These are phyloP conservation scores for Tholera decimalis DNA, from an alignment of 2,888 invertebrate genomes.

Conservation along the genomic window DNA sequence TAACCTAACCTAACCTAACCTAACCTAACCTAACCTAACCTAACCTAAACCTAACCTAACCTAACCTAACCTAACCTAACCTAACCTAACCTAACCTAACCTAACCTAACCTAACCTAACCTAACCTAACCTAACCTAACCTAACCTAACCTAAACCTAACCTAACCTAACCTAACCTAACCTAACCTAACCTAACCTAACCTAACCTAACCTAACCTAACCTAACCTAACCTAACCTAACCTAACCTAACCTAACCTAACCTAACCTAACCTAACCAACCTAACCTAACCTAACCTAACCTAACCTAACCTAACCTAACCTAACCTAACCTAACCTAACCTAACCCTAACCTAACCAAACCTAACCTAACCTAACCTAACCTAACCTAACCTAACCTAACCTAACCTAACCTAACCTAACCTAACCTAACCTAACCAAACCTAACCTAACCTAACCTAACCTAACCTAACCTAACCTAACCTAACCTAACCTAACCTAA, in stretches of 20 bases:
- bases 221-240: slow-evolving; percentile 61
- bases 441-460: slow-evolving; percentile 57
- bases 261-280: slow-evolving; percentile 36
- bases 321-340: slow-evolving; percentile 43
- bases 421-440: slow-evolving; percentile 59
- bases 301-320: slow-evolving; percentile 53
- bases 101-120: slow-evolving; percentile 55
- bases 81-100: slow-evolving; percentile 32
- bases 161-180: slow-evolving; percentile 55
- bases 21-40: slow-evolving; percentile 32
- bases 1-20: slow-evolving; percentile 19
- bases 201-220: slow-evolving; percentile 56
- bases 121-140: slow-evolving; percentile 61
- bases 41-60: slow-evolving; percentile 20
- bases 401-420: slow-evolving; percentile 57
- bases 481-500: slow-evolving; percentile 60
- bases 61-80: background rate
- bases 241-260: slow-evolving; percentile 52
- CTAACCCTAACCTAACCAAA: slow-evolving; percentile 49
- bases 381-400: slow-evolving; percentile 12
- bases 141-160: slow-evolving; percentile 53
- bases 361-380: slow-evolving; percentile 49
- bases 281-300: slow-evolving; percentile 49
- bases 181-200: slow-evolving; percentile 53
- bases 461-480: slow-evolving; percentile 59